A percentile compares a stretch with the other conserved stretches of the same genome.
These are phyloP conservation scores for Remorina albescens DNA, from an alignment of 2,797 vertebrate species.

Conservation along the genomic window DNA sequence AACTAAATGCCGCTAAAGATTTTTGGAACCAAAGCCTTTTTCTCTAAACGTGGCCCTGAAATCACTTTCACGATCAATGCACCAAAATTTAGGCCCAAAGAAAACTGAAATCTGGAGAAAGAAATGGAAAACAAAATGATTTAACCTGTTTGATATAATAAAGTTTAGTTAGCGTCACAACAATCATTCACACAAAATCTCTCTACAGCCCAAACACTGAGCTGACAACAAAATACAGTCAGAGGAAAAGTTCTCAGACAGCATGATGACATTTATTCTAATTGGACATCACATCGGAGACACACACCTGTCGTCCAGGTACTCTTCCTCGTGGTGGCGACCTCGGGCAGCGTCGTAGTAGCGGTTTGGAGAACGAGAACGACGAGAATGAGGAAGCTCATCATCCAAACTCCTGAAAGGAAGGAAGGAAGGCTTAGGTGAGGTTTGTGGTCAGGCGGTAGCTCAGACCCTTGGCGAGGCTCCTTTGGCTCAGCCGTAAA, in stretches of 20 bases:
- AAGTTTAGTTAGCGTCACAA: not conserved
- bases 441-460: slow-evolving; percentile 36
- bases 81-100: slow-evolving; percentile 25
- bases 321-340: slow-evolving; percentile 83
- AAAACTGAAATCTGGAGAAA: not conserved
- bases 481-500: slow-evolving; percentile 63
- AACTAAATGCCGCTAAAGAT: slow-evolving; percentile 20
- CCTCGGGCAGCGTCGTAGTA: slow-evolving; percentile 91
- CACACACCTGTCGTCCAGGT: slow-evolving; percentile 94
- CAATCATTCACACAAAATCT: slow-evolving; percentile 7
- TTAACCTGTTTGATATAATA: slow-evolving; percentile 9
- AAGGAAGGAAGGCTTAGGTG: not conserved
- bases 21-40: slow-evolving; percentile 9
- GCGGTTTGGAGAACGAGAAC: slow-evolving; percentile 95
- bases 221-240: slow-evolving; percentile 5
- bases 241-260: not conserved
- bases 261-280: not conserved
- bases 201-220: not conserved
- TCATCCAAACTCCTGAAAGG: slow-evolving; percentile 94
- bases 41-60: slow-evolving; percentile 14
- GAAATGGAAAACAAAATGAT: not conserved
- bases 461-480: slow-evolving; percentile 44
- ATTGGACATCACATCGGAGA: slow-evolving; percentile 4
- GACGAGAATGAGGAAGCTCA: slow-evolving; percentile 93
- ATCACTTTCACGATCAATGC: slow-evolving; percentile 27